These are phyloP conservation scores for Dendrocopos noguchii DNA, from an alignment of 2,113 vertebrate genomes.

Conservation along the genomic window DNA sequence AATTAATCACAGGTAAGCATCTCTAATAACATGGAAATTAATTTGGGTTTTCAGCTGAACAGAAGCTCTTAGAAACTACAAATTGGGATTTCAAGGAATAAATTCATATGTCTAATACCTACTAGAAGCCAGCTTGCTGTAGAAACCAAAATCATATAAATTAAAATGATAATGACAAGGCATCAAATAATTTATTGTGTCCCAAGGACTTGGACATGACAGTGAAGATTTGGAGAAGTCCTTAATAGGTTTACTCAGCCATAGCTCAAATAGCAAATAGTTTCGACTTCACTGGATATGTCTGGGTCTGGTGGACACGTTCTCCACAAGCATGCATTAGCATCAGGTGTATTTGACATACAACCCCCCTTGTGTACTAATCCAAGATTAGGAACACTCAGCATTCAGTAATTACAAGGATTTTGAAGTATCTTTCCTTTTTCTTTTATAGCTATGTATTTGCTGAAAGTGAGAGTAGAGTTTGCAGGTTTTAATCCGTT, in stretches of 20 bases:
- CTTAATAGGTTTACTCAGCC: constrained; percentile 6
- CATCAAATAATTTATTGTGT: neutral
- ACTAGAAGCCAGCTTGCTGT: neutral
- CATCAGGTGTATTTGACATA: neutral
- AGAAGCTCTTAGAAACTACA: neutral
- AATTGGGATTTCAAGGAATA: neutral
- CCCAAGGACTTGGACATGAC: neutral
- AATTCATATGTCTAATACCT: neutral
- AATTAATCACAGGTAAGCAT: constrained; percentile 5
- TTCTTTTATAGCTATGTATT: neutral
- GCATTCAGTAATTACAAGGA: neutral
- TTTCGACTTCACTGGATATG: neutral
- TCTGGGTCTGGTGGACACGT: neutral
- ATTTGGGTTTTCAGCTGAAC: neutral
- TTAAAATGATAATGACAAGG: neutral
- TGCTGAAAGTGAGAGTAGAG: neutral
- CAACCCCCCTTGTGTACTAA: neutral
- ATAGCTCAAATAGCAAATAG: neutral
- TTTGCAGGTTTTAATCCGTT: neutral
- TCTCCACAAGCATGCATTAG: neutral
- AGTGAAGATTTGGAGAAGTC: neutral
- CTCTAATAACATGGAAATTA: neutral
- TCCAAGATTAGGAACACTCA: neutral
- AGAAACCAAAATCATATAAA: neutral
- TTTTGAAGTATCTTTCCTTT: neutral